Conservation (phyloP, 2,113 vertebrate genomes). For the Amphiprion ocellaris region DNA sequence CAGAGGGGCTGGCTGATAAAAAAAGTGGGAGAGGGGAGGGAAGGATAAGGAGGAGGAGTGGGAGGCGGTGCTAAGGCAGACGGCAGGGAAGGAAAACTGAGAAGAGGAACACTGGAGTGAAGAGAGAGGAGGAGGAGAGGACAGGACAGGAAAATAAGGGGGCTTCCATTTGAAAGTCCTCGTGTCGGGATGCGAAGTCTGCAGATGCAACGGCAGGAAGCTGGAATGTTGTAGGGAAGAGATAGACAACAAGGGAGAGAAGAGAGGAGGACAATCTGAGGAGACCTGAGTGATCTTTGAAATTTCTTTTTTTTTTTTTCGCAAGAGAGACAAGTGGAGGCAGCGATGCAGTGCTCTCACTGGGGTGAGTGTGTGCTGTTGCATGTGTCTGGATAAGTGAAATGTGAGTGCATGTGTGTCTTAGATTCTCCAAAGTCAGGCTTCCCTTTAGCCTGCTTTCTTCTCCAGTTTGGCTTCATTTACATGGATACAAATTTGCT, state of each 20-base stretch:
- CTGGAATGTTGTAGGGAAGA: slow-evolving; percentile 43
- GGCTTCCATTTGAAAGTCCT: slow-evolving; percentile 73
- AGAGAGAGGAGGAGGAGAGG: slow-evolving; percentile 61
- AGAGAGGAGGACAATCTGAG: slow-evolving; percentile 30
- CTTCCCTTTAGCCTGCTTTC: slow-evolving; percentile 30
- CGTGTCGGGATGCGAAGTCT: slow-evolving; percentile 70
- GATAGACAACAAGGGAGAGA: slow-evolving; percentile 37
- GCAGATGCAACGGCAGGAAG: slow-evolving; percentile 61
- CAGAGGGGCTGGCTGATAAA: slow-evolving; percentile 74
- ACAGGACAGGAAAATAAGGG: slow-evolving; percentile 66
- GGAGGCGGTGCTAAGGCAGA: slow-evolving; percentile 79
- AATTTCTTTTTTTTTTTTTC: slow-evolving; percentile 23
- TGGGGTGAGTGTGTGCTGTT: slow-evolving; percentile 75
- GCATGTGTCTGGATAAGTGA: slow-evolving; percentile 32
- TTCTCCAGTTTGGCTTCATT: slow-evolving; percentile 25
- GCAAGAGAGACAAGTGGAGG: slow-evolving; percentile 61
- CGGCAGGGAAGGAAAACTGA: slow-evolving; percentile 79
- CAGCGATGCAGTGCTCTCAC: slow-evolving; percentile 78
- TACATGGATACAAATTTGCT: slow-evolving; percentile 31
- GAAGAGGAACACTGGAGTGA: slow-evolving; percentile 73
- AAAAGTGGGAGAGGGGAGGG: slow-evolving; percentile 73
- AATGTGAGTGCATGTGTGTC: slow-evolving; percentile 1
- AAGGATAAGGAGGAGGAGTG: slow-evolving; percentile 56
- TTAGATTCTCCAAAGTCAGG: slow-evolving; percentile 31
- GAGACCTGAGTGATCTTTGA: slow-evolving; percentile 31